Evolutionary conservation across 1,140 invertebrate species (phyloP), one percentile per base, ranked within the genome.

Genomic region (Cotesia vestalis): DNA sequence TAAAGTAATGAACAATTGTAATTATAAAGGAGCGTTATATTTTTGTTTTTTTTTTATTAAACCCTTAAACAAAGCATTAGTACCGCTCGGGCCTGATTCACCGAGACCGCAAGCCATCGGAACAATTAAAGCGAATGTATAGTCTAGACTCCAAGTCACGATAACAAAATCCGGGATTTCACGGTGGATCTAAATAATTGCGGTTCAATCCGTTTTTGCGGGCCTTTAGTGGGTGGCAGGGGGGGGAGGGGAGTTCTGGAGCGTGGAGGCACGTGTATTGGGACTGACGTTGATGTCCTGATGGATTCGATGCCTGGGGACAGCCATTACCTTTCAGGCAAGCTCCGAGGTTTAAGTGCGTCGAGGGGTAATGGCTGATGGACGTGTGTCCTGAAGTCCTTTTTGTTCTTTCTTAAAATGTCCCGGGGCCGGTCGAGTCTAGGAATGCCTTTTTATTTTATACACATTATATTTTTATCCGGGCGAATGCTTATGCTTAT

Each of bases 201-300:
- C 27, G 20, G 20, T 20, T 20, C n/a, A 20, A 20, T 20, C 20
- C 20, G 20, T 20, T 20, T 20, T 20, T 20, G 20, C 20, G 27
- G 27, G 1, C 27, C 27, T 3, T 0, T 27, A 27, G 27, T 27
- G 27, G 27, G 27, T 27, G 27, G 27, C 27, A 2, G 3, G 27
- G 27, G 27, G 27, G 73, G 76, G 80, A 77, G 77, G 81, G 81
- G 78, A 80, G 77, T 9, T 71, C 66, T 76, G 82, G 78, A 82
- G 82, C 83, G 82, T 84, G 81, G 83, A 81, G 77, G 78, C 81
- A 80, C 83, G 83, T 82, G 83, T 76, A 76, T 78, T 68, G 78
- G n/a, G n/a, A 72, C 69, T 74, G 78, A 46, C 76, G 79, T 78
- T 80, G 27, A 27, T 27, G 27, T 27, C 1, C 27, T 79, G 73